Base-by-base conservation (phyloP, 2,113 vertebrate species). In the Lichenostomus cassidix region DNA sequence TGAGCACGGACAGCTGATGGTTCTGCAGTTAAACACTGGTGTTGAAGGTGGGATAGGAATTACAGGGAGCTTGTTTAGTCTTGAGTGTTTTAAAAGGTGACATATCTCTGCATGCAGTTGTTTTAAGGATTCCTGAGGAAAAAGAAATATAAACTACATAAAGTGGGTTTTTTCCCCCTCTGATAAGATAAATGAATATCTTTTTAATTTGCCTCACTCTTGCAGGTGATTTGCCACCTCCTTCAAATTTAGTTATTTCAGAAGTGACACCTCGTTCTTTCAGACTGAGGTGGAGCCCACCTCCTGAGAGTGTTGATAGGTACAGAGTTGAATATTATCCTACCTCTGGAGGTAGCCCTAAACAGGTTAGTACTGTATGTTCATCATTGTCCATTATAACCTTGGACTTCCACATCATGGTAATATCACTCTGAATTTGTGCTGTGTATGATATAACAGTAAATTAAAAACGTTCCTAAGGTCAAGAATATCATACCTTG, bases 191-290 rank as follows among this genome's bases (percentile, higher is more conserved):
- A 65, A 91, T 82, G 11, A 88, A 42, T 90, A 60, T 21, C 15
- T 63, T 73, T 63, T 23, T 23, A 46, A 60, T 94, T 92, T 94
- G 10, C 85, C 92, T 96, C 25, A 7, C 41, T 60, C 55, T 53
- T 91, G 46, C 71, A 98, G 98, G 97, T 87, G 97, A 98, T 91
- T 95, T 98, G 70, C 97, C 98, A 83, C 94, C 98, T 12, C 98
- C 99, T 64, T 98, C 98, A 50, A 97, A 99, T 96, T 97, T 99
- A 92, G 97, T 98, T 94, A 99, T 98, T 75, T 99, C 99, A 0
- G 99, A 99, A 92, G 98, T 98, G 63, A 99, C 99, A 19, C 98
- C 98, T 68, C 97, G 94, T 85, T 99, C 99, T 56, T 99, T 99
- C 97, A 97, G 98, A 64, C 98, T 98, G 77, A 98, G 98, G 56